A percentile compares a stretch with the other conserved stretches of the same genome.
Conservation (phyloP, 53 echinoderm and acorn worm species). For the Actinopyga echinites region DNA sequence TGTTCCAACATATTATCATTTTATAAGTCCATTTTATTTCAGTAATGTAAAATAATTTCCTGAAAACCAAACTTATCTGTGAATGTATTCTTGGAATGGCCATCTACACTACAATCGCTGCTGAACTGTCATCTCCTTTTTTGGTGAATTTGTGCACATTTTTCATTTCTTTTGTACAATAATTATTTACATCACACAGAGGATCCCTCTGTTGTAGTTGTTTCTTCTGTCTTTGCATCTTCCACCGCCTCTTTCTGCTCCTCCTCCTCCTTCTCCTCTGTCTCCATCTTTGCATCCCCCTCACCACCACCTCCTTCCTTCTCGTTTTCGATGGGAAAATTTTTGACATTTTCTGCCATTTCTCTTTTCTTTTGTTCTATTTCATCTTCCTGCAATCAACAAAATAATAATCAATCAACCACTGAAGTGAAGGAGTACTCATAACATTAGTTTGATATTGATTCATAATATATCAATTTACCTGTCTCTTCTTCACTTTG, state of each 20-base stretch:
- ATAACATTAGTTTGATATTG: neutral
- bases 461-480: too few relatives aligned
- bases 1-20: too few relatives aligned
- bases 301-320: neutral
- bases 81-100: too few relatives aligned
- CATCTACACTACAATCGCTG: too few relatives aligned
- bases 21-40: too few relatives aligned
- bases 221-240: neutral
- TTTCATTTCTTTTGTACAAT: too few relatives aligned
- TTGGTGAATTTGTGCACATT: too few relatives aligned
- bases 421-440: neutral
- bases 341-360: conserved; percentile 23
- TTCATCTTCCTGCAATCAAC: conserved; percentile 4
- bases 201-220: neutral
- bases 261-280: neutral
- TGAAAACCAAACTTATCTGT: too few relatives aligned
- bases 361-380: conserved; percentile 14
- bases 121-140: too few relatives aligned
- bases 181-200: conserved; percentile 1
- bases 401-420: neutral
- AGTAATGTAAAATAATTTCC: too few relatives aligned
- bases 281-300: neutral
- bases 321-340: conserved; percentile 15
- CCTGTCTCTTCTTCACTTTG: too few relatives aligned
- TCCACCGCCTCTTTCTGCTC: neutral